phyloP scores from a whole-genome alignment of 2,113 vertebrate species.

The Hydrochoerus hydrochaeris region DNA sequence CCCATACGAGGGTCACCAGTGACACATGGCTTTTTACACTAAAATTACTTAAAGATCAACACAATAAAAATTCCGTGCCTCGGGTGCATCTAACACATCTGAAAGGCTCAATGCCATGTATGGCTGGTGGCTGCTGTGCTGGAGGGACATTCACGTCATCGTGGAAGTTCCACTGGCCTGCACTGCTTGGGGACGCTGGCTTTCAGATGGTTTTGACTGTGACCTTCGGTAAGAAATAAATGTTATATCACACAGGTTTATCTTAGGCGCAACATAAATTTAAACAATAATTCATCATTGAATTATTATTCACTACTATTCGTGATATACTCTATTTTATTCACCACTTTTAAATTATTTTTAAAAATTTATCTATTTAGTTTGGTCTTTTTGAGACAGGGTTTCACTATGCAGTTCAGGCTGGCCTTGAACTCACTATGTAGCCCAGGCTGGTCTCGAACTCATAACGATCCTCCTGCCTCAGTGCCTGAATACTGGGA shows the following conservation, averaged over 20 bases:
- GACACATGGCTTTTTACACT: neutral
- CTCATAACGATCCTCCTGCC: too few relatives aligned
- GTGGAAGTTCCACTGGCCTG: neutral
- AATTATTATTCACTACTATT: too few relatives aligned
- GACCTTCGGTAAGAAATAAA: neutral
- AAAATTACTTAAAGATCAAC: neutral
- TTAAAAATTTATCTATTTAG: too few relatives aligned
- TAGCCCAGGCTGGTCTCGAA: neutral
- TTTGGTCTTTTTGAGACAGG: too few relatives aligned
- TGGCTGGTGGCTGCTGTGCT: fast-evolving
- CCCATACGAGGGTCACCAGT: neutral
- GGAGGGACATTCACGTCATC: neutral
- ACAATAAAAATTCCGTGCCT: neutral
- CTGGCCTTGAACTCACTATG: neutral
- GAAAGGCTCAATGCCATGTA: fast-evolving
- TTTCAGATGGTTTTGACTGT: neutral
- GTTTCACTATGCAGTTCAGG: too few relatives aligned
- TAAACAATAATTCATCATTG: neutral
- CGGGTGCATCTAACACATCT: neutral
- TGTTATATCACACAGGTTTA: neutral
- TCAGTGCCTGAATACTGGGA: too few relatives aligned
- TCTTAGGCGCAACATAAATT: neutral
- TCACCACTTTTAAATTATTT: neutral
- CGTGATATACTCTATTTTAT: neutral
- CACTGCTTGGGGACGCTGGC: neutral